Base-by-base conservation (phyloP, 1,140 invertebrate genomes). In the Gonioctena quinquepunctata region DNA sequence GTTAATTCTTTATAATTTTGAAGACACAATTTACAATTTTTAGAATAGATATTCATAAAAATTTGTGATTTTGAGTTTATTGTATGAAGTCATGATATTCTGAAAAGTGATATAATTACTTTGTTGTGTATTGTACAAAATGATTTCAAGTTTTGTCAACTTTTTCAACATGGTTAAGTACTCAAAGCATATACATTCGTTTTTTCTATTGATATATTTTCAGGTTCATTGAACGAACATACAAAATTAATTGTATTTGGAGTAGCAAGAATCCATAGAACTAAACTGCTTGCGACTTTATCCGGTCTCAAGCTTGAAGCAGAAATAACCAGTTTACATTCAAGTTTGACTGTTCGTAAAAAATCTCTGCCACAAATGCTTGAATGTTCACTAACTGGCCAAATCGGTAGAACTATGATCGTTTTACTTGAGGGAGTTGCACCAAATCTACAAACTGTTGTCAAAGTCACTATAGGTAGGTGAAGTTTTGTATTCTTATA, bases 261-360 rank as follows among this genome's bases (percentile, higher is more conserved):
- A 2, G 91, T 94, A n/a, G 91, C 90, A 13, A 91, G 93, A 80
- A 95, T 98, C 59, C 93, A 96, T 75, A 89, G 94, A 66, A 96
- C 95, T 0, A 88, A 94, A 27, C 84, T 98, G 3, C 84, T 96
- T 68, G 96, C 96, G 0, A 95, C 96, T 2, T 83, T 99, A 1
- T 97, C 95, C 79, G 96, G 96, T 0, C 85, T 98, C 13, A 97
- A 98, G 83, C 85, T 97, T 25, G 94, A 97, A 80, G 94, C 94
- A 7, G 94, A 96, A 83, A 92, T 96, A 52, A 92, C 91, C 13
- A 93, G 91, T 78, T 86, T 96, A 16, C 93, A 96, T 77, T 90
- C 91, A 0, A 91, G 90, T 73, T 82, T 92, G 61, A 91, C 90
- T 0, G 93, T 92, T 76, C 67, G 93, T 19, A 94, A 95, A 77